Conservation (phyloP, 2,113 vertebrate species). For the Sylvia atricapilla region DNA sequence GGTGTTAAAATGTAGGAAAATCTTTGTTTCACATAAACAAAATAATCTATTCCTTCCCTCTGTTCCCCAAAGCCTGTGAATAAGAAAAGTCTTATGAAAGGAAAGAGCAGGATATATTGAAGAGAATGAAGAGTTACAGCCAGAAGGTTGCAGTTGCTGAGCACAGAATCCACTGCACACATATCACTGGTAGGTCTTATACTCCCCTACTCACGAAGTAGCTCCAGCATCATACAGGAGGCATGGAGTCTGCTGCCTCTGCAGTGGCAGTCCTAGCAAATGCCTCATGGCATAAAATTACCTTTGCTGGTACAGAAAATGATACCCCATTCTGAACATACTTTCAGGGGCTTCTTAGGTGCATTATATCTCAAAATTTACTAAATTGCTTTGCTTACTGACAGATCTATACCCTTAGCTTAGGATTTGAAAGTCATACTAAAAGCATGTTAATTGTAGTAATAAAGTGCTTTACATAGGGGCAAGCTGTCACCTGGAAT, state of each 20-base stretch:
- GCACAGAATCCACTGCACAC: background rate
- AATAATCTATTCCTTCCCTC: background rate
- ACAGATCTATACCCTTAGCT: background rate
- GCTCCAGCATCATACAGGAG: background rate
- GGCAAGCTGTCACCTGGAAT: background rate
- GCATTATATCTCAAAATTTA: background rate
- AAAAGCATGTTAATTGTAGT: background rate
- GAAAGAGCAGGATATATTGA: background rate
- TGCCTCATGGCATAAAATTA: background rate
- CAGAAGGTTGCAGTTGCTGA: background rate
- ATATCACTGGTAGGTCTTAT: accelerated
- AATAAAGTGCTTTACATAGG: background rate
- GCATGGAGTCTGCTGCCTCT: background rate
- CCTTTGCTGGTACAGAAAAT: background rate
- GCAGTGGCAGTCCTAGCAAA: background rate
- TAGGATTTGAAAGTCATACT: background rate
- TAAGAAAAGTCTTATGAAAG: background rate
- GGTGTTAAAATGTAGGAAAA: background rate
- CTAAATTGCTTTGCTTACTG: background rate
- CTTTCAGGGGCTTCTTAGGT: background rate
- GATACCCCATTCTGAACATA: background rate
- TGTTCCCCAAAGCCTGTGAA: background rate
- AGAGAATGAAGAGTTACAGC: background rate
- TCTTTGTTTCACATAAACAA: background rate
- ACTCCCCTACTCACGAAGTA: background rate